Base-by-base conservation (phyloP, 1,140 invertebrate species). In the Eupristina koningsbergeri region DNA sequence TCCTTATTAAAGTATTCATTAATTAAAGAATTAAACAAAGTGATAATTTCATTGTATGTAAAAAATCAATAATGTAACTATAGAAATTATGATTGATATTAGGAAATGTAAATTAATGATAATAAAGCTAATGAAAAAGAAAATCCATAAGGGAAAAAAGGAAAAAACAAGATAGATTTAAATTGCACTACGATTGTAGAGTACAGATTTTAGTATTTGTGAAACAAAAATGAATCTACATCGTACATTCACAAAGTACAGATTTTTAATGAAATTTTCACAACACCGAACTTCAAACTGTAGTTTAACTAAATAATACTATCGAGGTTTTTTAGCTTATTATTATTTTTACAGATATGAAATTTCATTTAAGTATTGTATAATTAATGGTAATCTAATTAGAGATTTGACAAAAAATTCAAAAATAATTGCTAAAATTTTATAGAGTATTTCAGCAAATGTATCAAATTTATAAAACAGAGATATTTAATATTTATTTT, bases 81-180 rank as follows among this genome's bases (percentile, higher is more conserved):
- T 39, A 79, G 41, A 79, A 36, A 63, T 50, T 36, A 67, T 67
- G 50, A 79, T 79, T 69, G 45, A 36, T 3, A 67, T 79, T 67
- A 50, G 22, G 63, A 79, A 79, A 79, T 3, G 5, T 13, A 22
- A 13, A 31, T 22, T 11, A 50, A 75, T 53, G n/a, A n/a, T 29
- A 31, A 53, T 76, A n/a, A 31, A 22, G n/a, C 31, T 47, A 7
- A 47, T 31, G 45, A 15, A 76, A 76, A 67, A 17, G 63, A 67
- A 34, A 34, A 11, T 67, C 34, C 63, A 13, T 67, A 34, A 34
- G 15, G 31, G 58, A 53, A 76, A 41, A 53, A 53, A 5, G n/a
- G 15, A 22, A 6, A 1, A 67, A n/a, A n/a, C n/a, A n/a, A n/a
- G 8, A 50, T 50, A 50, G 17, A 17, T 34, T 67, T 8, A 67